Percentiles rank a stretch among this genome's conserved stretches.
Conservation (phyloP, 2,888 invertebrate genomes). For the Conchocele bisecta region DNA sequence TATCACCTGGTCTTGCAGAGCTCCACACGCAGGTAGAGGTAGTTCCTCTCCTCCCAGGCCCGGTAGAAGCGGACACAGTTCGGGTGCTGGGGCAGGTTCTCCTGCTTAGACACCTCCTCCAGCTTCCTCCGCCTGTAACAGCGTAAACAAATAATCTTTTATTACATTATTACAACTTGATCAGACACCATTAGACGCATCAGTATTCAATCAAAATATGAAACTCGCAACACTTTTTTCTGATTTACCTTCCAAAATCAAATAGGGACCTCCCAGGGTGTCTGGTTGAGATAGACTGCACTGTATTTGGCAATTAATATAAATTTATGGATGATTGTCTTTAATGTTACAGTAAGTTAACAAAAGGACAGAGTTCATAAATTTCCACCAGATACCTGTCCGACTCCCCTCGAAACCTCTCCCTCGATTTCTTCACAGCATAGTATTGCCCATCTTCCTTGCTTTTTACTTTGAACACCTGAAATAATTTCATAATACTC, state of each 20-base stretch:
- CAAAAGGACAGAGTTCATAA: too few species aligned
- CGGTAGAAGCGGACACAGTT: conserved; percentile 88
- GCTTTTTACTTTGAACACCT: conserved; percentile 87
- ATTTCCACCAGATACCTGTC: conserved; percentile 83
- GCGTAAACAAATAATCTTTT: conserved; percentile 1
- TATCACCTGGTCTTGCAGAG: conserved; percentile 86
- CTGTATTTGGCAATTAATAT: too few species aligned
- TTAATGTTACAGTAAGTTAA: too few species aligned
- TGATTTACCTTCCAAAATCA: too few species aligned
- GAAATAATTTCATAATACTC: conserved; percentile 12
- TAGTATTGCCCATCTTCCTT: conserved; percentile 87
- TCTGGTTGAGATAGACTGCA: too few species aligned
- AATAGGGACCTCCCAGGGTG: too few species aligned
- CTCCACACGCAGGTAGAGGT: conserved; percentile 89
- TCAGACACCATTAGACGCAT: too few species aligned
- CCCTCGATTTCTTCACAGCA: conserved; percentile 88
- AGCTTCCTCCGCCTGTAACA: conserved; percentile 84
- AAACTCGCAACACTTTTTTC: too few species aligned
- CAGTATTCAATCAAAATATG: too few species aligned
- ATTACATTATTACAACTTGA: too few species aligned
- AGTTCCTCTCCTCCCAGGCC: conserved; percentile 90
- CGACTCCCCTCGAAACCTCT: conserved; percentile 85
- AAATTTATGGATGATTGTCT: too few species aligned
- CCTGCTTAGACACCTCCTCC: conserved; percentile 88
- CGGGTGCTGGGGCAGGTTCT: conserved; percentile 87